These are phyloP conservation scores for Dolichotis patagonum DNA, from an alignment of 2,113 vertebrate genomes.

Conservation along the genomic window DNA sequence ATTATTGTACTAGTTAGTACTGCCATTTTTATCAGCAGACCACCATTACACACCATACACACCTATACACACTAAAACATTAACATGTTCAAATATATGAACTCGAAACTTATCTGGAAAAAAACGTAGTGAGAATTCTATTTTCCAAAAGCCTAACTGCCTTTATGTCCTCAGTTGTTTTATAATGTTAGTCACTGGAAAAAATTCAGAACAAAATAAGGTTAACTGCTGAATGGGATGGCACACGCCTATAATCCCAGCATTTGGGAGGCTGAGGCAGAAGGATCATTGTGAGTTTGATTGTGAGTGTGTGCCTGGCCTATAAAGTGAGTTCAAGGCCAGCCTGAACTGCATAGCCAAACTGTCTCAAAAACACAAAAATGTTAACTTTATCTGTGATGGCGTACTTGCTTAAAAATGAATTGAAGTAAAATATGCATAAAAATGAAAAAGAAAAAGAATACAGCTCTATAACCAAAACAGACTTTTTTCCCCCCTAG, in stretches of 20 bases:
- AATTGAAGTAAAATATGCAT: neutral
- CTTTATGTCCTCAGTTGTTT: slow-evolving; percentile 42
- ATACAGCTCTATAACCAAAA: neutral
- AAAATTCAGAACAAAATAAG: slow-evolving; percentile 52
- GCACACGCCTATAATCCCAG: neutral
- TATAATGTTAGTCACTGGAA: slow-evolving; percentile 17
- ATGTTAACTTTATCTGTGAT: neutral
- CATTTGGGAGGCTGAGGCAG: neutral
- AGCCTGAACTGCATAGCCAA: neutral
- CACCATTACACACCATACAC: too few relatives aligned
- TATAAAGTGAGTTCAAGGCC: neutral
- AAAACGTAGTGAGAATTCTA: neutral
- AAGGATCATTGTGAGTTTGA: neutral
- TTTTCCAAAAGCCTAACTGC: slow-evolving; percentile 4
- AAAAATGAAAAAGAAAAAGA: neutral
- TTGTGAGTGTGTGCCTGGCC: too few relatives aligned
- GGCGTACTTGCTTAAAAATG: neutral
- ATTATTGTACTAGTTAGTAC: neutral
- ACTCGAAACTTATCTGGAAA: slow-evolving; percentile 29
- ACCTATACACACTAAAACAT: neutral
- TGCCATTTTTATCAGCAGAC: slow-evolving; percentile 15
- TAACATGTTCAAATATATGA: slow-evolving; percentile 29
- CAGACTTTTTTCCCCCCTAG: neutral
- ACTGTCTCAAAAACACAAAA: neutral
- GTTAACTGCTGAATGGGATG: neutral